Evolutionary conservation across 2,113 vertebrate species (phyloP).

Genomic region (Melanerpes formicivorus): DNA sequence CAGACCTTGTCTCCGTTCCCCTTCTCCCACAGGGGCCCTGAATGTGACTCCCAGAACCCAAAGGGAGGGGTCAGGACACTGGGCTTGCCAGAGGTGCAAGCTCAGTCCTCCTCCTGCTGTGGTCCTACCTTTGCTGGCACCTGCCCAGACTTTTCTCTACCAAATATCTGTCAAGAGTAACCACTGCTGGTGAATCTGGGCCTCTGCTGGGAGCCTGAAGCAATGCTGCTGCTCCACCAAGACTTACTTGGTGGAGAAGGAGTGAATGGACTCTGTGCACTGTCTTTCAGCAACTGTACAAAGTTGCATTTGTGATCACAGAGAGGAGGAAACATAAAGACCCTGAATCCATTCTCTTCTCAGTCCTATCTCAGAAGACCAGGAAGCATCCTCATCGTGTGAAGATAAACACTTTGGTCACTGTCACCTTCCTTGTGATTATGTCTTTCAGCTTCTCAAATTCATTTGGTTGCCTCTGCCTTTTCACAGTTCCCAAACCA

Average conservation of each 20-base stretch:
- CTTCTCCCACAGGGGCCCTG: background rate
- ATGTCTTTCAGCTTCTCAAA: background rate
- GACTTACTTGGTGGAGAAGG: background rate
- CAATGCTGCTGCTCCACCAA: background rate
- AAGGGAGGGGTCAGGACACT: background rate
- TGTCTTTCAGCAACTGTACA: background rate
- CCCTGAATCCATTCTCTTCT: background rate
- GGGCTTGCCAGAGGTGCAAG: background rate
- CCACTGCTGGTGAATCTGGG: fast-evolving
- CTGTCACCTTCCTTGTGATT: background rate
- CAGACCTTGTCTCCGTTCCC: background rate
- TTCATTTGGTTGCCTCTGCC: background rate
- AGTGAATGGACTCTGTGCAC: fast-evolving
- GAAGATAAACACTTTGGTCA: background rate
- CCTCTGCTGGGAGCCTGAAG: background rate
- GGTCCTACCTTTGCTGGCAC: background rate
- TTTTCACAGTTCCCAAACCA: background rate
- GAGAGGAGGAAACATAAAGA: background rate
- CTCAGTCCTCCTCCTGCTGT: background rate
- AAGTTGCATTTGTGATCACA: background rate
- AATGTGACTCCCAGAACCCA: fast-evolving
- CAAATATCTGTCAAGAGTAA: background rate
- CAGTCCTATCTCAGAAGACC: background rate
- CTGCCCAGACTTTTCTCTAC: background rate
- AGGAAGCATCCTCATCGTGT: background rate